Conservation (phyloP, 2,797 vertebrate genomes). For the Hoplostethus mediterraneus region DNA sequence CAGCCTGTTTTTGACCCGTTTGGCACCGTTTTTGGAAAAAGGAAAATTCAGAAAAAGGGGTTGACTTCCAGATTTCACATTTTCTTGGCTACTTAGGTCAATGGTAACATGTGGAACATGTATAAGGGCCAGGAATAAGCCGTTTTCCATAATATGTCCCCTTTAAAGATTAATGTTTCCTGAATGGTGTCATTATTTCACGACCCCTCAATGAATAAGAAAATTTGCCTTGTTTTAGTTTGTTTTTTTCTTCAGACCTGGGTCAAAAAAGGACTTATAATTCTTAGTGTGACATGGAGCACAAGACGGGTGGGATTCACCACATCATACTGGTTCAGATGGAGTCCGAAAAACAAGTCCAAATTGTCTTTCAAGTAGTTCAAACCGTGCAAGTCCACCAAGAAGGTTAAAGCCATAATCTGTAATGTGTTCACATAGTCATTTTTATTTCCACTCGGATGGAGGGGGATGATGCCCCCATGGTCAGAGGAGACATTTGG, state of each 20-base stretch:
- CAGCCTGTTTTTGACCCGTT: too few species aligned
- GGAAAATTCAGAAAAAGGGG: too few species aligned
- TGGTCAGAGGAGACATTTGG: slow-evolving; percentile 2
- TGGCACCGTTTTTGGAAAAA: too few species aligned
- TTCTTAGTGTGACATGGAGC: neutral
- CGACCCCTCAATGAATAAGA: neutral
- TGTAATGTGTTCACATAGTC: neutral
- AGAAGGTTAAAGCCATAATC: slow-evolving; percentile 1
- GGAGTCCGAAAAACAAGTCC: neutral
- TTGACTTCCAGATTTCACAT: too few species aligned
- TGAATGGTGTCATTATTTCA: neutral
- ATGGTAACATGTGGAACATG: too few species aligned
- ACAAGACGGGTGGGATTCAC: neutral
- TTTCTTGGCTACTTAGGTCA: too few species aligned
- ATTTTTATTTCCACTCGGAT: slow-evolving; percentile 38
- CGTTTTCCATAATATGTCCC: neutral
- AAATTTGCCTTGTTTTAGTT: neutral
- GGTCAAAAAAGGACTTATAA: neutral
- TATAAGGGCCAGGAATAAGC: too few species aligned
- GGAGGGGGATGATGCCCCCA: slow-evolving; percentile 24
- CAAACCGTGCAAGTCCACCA: neutral
- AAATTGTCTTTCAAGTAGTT: neutral
- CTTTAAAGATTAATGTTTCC: neutral
- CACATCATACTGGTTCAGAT: neutral
- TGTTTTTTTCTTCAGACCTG: neutral